Conservation (phyloP, 2,888 invertebrate genomes). For the Colostygia pectinataria region DNA sequence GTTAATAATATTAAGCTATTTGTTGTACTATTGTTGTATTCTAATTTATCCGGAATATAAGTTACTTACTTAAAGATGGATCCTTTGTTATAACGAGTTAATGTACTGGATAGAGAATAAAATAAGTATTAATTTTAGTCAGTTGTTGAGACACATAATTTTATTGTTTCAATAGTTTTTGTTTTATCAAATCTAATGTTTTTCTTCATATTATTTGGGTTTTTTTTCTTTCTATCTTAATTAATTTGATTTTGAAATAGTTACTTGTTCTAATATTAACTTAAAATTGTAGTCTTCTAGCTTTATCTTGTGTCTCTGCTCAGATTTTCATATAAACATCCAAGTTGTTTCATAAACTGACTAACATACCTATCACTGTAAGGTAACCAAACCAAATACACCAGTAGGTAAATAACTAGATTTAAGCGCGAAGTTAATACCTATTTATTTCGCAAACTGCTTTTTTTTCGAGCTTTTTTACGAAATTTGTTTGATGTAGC, state of each 20-base stretch:
- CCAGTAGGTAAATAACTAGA: constrained; percentile 52
- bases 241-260: no score
- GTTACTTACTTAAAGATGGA: neutral
- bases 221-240: no score
- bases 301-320: no score
- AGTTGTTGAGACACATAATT: constrained; percentile 23
- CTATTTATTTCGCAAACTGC: neutral
- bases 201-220: neutral
- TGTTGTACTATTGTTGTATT: neutral
- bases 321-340: no score
- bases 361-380: constrained; percentile 66
- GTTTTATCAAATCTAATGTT: neutral
- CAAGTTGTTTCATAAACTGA: constrained; percentile 58
- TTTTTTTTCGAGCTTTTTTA: neutral
- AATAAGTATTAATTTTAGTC: constrained; percentile 16
- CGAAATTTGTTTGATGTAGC: no score
- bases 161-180: neutral
- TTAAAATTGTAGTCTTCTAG: no score
- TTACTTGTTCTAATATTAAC: no score
- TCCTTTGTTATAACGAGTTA: constrained; percentile 15
- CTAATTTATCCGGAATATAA: neutral
- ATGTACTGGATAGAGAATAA: constrained; percentile 25
- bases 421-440: constrained; percentile 9
- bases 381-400: constrained; percentile 75
- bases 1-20: neutral